Percentiles rank a stretch among this genome's conserved stretches.
Conservation (phyloP, 2,888 invertebrate genomes). For the Pilophorus perplexus region DNA sequence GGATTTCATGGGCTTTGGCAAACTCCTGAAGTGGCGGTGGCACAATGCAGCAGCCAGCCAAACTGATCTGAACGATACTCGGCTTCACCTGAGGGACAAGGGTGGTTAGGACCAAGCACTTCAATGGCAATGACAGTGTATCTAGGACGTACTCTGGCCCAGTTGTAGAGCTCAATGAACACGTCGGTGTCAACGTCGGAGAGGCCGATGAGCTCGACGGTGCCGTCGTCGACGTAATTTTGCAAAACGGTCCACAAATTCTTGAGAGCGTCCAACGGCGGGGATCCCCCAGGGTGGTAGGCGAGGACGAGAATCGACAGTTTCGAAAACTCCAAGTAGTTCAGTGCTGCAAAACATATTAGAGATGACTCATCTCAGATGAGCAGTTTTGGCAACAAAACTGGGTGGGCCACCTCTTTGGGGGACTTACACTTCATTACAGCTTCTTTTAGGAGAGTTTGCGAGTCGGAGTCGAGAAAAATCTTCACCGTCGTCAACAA, state of each 20-base stretch:
- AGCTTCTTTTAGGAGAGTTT: constrained; percentile 66
- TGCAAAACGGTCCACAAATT: constrained; percentile 76
- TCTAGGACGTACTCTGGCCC: constrained; percentile 33
- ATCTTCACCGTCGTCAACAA: constrained; percentile 83
- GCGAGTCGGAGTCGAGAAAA: constrained; percentile 71
- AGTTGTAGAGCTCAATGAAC: constrained; percentile 66
- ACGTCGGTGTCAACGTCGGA: constrained; percentile 84
- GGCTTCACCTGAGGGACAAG: constrained; percentile 67
- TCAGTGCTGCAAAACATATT: constrained; percentile 10
- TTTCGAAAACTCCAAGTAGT: constrained; percentile 33
- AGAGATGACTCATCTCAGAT: not conserved
- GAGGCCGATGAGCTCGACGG: constrained; percentile 74
- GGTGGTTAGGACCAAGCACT: not conserved
- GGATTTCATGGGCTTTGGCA: constrained; percentile 86
- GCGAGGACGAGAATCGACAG: constrained; percentile 23
- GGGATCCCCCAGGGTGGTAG: not conserved
- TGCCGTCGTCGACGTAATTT: constrained; percentile 63
- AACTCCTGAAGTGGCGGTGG: constrained; percentile 86
- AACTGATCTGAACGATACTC: constrained; percentile 86
- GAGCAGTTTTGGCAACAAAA: too few species aligned
- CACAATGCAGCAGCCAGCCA: constrained; percentile 90
- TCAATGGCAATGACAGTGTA: not conserved
- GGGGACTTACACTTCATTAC: constrained; percentile 75
- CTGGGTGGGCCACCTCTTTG: too few species aligned
- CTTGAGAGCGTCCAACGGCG: constrained; percentile 57